phyloP scores from a whole-genome alignment of 1,140 invertebrate species.

The Eupeodes corollae region DNA sequence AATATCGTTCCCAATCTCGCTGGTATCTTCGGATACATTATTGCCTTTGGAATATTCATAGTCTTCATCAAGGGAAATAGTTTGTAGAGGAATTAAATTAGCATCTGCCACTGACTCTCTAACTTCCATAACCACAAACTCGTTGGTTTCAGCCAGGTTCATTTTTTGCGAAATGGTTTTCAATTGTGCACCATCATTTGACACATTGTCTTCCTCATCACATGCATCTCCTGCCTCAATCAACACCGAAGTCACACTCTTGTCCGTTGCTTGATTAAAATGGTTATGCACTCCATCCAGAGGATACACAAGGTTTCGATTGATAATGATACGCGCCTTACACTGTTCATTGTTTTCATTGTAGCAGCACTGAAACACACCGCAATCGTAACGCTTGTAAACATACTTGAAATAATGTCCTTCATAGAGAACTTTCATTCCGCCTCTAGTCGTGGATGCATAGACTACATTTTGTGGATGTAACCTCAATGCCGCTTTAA shows the following conservation, averaged over 20 bases:
- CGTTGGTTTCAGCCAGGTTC: neutral
- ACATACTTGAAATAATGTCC: slow-evolving; percentile 31
- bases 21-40: no score
- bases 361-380: slow-evolving; percentile 34
- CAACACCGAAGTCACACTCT: slow-evolving; percentile 27
- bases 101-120: no score
- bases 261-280: slow-evolving; percentile 30
- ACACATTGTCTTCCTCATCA: slow-evolving; percentile 1
- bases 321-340: slow-evolving; percentile 28
- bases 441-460: slow-evolving; percentile 31
- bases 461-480: slow-evolving; percentile 24
- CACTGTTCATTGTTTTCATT: slow-evolving; percentile 30
- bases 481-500: neutral
- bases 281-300: slow-evolving; percentile 30
- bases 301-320: slow-evolving; percentile 30
- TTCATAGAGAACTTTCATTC: slow-evolving; percentile 28
- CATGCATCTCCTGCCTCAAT: slow-evolving; percentile 5
- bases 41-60: no score
- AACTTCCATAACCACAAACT: neutral
- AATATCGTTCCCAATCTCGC: neutral
- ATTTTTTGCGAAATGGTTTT: neutral
- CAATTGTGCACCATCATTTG: neutral
- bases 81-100: no score
- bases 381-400: slow-evolving; percentile 27
- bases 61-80: no score